These are phyloP conservation scores for Tamias sibiricus DNA, from an alignment of 2,113 vertebrate species.

Conservation along the genomic window DNA sequence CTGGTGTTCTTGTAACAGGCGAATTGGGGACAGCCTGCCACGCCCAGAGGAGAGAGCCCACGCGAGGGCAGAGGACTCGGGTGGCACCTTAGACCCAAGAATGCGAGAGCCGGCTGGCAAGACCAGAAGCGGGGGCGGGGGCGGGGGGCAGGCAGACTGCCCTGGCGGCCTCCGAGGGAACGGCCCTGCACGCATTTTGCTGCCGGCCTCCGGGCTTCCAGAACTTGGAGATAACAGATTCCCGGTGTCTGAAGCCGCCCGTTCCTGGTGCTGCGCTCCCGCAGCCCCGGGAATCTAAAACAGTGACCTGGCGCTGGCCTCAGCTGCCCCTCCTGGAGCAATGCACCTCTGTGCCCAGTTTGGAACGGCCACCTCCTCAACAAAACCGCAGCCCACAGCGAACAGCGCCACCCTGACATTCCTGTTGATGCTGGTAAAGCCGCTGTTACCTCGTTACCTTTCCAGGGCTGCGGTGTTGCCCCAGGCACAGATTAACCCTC, in stretches of 20 bases:
- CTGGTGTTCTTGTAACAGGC: background rate
- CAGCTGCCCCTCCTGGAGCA: background rate
- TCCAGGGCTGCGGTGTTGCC: background rate
- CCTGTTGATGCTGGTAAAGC: too few species aligned
- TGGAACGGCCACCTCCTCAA: background rate
- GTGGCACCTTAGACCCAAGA: fast-evolving
- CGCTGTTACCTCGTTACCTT: background rate
- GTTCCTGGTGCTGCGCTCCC: background rate
- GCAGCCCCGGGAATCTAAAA: background rate
- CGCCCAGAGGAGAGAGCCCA: background rate
- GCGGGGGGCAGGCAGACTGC: background rate
- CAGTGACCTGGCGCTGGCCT: background rate
- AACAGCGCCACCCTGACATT: too few species aligned
- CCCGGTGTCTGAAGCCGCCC: background rate
- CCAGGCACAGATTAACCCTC: background rate
- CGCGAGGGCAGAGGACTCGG: background rate
- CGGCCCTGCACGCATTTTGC: too few species aligned
- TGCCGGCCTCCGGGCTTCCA: background rate
- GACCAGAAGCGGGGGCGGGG: background rate
- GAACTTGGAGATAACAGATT: background rate
- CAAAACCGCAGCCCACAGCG: background rate
- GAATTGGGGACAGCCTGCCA: background rate
- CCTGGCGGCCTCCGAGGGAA: background rate
- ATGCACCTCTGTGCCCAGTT: fast-evolving
- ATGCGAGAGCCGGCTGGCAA: fast-evolving